Evolutionary conservation across 2,888 invertebrate species (phyloP).

Genomic region (Volucella bombylans): DNA sequence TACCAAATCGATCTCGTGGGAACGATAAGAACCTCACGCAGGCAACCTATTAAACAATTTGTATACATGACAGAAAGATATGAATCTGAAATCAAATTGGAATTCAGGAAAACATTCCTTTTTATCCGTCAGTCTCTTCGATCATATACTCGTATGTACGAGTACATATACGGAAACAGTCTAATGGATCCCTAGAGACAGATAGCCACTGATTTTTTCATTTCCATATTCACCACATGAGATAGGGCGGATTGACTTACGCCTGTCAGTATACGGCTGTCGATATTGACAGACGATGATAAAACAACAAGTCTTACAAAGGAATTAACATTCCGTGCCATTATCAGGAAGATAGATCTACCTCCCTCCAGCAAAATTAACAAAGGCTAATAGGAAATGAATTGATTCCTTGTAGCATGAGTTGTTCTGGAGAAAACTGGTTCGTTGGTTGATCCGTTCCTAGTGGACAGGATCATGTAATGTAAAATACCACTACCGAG

Average conservation of each 20-base stretch:
- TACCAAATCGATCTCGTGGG: constrained; percentile 39
- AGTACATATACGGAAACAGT: constrained; percentile 10
- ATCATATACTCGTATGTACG: not conserved
- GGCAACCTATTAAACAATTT: constrained; percentile 61
- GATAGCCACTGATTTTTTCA: constrained; percentile 31
- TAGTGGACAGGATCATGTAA: constrained; percentile 66
- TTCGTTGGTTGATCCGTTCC: constrained; percentile 29
- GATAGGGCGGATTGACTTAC: constrained; percentile 43
- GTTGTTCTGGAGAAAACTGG: constrained; percentile 57
- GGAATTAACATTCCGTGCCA: constrained; percentile 11
- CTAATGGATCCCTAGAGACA: constrained; percentile 2
- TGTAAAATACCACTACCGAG: constrained; percentile 58
- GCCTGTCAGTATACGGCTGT: constrained; percentile 48
- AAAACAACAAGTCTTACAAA: constrained; percentile 22
- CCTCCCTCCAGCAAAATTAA: constrained; percentile 6
- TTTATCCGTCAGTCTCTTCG: constrained; percentile 52
- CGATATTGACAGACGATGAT: constrained; percentile 56
- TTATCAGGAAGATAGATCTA: no score
- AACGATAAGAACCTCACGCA: constrained; percentile 50
- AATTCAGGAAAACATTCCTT: constrained; percentile 39
- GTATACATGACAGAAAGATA: constrained; percentile 60
- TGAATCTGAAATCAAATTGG: constrained; percentile 42
- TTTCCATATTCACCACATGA: constrained; percentile 65
- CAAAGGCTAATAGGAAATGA: constrained; percentile 47
- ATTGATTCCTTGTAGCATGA: constrained; percentile 30